phyloP scores from a whole-genome alignment of 2,113 vertebrate species.

The Hassar affinis region DNA sequence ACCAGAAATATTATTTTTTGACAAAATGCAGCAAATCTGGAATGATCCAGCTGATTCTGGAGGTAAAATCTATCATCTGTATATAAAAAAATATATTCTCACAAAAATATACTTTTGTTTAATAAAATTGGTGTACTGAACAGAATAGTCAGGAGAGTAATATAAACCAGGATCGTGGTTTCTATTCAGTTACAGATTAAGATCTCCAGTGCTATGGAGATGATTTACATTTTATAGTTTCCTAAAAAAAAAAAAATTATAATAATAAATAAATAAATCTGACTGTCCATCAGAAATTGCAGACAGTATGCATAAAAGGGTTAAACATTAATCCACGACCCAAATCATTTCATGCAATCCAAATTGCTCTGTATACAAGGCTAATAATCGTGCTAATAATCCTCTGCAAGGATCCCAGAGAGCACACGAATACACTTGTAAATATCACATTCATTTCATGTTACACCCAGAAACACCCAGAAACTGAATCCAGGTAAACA shows the following conservation, averaged over 20 bases:
- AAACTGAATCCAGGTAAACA: not conserved
- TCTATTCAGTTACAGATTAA: not conserved
- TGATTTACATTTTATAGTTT: not conserved
- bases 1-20: no score
- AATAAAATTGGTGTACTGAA: no score
- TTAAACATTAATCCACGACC: not conserved
- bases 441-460: no score
- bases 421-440: not conserved
- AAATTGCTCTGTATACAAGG: not conserved
- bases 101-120: no score
- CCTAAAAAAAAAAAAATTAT: no score
- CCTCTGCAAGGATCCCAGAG: no score
- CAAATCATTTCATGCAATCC: not conserved
- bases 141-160: no score
- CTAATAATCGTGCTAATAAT: no score
- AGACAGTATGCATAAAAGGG: not conserved
- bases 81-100: no score
- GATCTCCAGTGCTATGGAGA: not conserved
- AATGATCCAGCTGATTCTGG: no score
- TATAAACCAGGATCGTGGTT: not conserved
- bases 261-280: not conserved
- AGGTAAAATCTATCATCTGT: no score
- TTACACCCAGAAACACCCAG: constrained; percentile 1
- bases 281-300: not conserved
- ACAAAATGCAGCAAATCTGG: no score